phyloP scores from a whole-genome alignment of 2,113 vertebrate genomes.

The Calidris pugnax region DNA sequence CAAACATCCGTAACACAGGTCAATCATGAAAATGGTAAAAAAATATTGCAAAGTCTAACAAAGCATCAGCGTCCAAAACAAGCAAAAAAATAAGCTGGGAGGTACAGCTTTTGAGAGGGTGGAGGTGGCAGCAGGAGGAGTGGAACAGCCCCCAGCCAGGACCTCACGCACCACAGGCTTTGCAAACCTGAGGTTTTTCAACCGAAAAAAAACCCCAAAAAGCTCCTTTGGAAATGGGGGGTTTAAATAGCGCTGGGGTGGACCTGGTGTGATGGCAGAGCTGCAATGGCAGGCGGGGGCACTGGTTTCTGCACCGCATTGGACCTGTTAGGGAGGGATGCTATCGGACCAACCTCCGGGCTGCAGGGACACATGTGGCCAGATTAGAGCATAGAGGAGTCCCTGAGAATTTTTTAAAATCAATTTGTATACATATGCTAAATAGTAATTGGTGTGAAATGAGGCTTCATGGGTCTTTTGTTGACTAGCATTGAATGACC shows the following conservation, averaged over 20 bases:
- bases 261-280: not conserved
- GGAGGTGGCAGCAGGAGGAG: not conserved
- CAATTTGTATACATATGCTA: slow-evolving; percentile 1
- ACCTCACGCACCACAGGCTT: rapidly evolving
- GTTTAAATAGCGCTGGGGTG: not conserved
- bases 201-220: too few species aligned
- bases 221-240: not conserved
- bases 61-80: not conserved
- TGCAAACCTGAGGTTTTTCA: not conserved
- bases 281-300: rapidly evolving
- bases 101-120: not conserved
- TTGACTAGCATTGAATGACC: slow-evolving; percentile 27
- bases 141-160: not conserved
- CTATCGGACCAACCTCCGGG: not conserved
- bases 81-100: not conserved
- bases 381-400: not conserved
- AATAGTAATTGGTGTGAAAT: slow-evolving; percentile 36
- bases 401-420: not conserved
- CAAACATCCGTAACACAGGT: not conserved
- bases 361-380: not conserved
- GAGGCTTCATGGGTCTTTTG: slow-evolving; percentile 37
- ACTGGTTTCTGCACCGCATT: rapidly evolving
- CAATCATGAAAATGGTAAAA: not conserved
- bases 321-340: not conserved
- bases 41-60: not conserved